Base-by-base conservation (phyloP, 2,113 vertebrate species). In the Pomatostomus ruficeps region DNA sequence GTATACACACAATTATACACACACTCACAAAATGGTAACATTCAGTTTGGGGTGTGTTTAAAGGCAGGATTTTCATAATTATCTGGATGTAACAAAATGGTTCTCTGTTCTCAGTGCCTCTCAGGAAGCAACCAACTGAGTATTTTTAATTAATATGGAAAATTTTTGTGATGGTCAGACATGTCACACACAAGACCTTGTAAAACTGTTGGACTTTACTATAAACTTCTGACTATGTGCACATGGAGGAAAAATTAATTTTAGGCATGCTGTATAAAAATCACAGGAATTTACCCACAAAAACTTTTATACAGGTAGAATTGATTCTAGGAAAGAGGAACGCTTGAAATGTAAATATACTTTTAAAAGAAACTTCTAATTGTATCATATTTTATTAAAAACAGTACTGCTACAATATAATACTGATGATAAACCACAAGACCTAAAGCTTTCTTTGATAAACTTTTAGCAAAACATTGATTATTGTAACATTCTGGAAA, bases 161-260 rank as follows among this genome's bases (percentile, higher is more conserved):
- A 35, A 33, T 10, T 46, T 78, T 66, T 46, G 14, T 78, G 28
- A 17, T 35, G 3, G 7, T 46, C 21, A 74, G 35, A 35, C 5
- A 22, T 22, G 17, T 28, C 33, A 59, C 5, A 18, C 24, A 29
- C 2, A 36, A 10, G 19, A 49, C 1, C 0, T 33, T 40, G 15
- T 20, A 74, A 57, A 77, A 13, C 14, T 73, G 14, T 18, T 54
- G 18, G 10, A 59, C 12, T 54, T 10, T 14, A 17, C 33, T 58
- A 7, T 48, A 65, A 74, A 43, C 15, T 40, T 55, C 28, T 63
- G n/a, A 48, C 8, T 76, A 20, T 29, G 9, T 26, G 8, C 12
- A n/a, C 14, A 7, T 28, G 8, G 7, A 59, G 11, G 3, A 71
- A 24, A 5, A 68, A 4, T 33, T 54, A 3, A 31, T 40, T 75